Percentiles rank a stretch among this genome's conserved stretches.
phyloP scores from a whole-genome alignment of 2,888 invertebrate species.

The Eugnorisma glareosa region DNA sequence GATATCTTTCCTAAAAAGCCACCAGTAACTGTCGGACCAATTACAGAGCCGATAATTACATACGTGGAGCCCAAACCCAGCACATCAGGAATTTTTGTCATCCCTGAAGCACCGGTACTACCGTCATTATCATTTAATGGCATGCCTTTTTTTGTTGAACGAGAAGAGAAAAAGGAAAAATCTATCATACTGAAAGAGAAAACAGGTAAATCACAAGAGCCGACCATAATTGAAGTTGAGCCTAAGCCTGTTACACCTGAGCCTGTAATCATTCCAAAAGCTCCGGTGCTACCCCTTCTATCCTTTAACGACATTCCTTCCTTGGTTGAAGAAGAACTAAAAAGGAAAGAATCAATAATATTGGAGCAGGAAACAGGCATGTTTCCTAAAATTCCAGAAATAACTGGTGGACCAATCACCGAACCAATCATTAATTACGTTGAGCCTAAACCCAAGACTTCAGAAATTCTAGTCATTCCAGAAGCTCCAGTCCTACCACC shows the following conservation, averaged over 20 bases:
- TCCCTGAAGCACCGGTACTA: slow-evolving; percentile 37
- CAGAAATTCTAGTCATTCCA: slow-evolving; percentile 5
- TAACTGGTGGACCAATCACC: too few species aligned
- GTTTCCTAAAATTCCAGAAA: too few species aligned
- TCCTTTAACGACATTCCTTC: background rate
- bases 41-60: background rate
- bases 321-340: background rate
- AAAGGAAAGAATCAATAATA: background rate
- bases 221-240: background rate
- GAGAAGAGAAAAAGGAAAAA: slow-evolving; percentile 6
- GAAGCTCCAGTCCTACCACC: slow-evolving; percentile 24
- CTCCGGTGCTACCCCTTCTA: background rate
- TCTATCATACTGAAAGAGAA: background rate
- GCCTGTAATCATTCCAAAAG: slow-evolving; percentile 9
- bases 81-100: background rate
- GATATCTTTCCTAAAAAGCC: background rate
- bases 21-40: background rate
- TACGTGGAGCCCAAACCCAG: background rate
- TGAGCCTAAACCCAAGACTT: background rate
- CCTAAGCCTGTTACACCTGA: background rate
- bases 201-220: background rate
- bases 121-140: slow-evolving; percentile 11
- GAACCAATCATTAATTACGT: background rate
- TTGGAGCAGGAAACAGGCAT: background rate
- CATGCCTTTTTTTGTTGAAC: background rate